Conservation (phyloP, 2,113 vertebrate species). For the Mesitornis unicolor region DNA sequence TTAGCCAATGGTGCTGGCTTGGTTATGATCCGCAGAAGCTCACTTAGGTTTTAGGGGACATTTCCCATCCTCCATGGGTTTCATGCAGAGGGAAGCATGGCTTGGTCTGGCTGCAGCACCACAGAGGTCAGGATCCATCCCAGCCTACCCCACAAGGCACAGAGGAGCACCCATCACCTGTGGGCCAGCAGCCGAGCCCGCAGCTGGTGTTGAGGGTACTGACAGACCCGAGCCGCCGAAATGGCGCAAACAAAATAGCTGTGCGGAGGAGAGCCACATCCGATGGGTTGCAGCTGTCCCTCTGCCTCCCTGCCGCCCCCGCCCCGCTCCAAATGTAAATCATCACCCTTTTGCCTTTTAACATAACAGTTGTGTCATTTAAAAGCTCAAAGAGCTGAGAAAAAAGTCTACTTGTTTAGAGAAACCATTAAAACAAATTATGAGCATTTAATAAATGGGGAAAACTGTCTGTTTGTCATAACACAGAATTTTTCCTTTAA, state of each 20-base stretch:
- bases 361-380: conserved; percentile 67
- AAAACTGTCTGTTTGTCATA: conserved; percentile 66
- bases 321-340: conserved; percentile 61
- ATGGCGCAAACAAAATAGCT: not conserved
- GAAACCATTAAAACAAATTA: conserved; percentile 71
- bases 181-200: not conserved
- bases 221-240: not conserved
- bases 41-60: not conserved
- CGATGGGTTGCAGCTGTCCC: conserved; percentile 65
- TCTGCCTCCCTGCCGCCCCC: not conserved
- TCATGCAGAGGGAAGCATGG: not conserved
- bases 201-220: not conserved
- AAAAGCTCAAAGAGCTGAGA: conserved; percentile 69
- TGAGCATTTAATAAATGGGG: conserved; percentile 70
- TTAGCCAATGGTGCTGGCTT: not conserved
- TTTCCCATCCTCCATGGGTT: not conserved
- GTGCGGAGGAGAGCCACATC: not conserved
- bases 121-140: not conserved
- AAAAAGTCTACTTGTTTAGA: conserved; percentile 70
- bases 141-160: fast-evolving
- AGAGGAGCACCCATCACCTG: not conserved
- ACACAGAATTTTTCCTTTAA: conserved; percentile 60
- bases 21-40: not conserved
- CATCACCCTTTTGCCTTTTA: conserved; percentile 67
- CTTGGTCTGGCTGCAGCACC: not conserved